Base-by-base conservation (phyloP, 1,140 invertebrate species). In the Dysdera silvatica region DNA sequence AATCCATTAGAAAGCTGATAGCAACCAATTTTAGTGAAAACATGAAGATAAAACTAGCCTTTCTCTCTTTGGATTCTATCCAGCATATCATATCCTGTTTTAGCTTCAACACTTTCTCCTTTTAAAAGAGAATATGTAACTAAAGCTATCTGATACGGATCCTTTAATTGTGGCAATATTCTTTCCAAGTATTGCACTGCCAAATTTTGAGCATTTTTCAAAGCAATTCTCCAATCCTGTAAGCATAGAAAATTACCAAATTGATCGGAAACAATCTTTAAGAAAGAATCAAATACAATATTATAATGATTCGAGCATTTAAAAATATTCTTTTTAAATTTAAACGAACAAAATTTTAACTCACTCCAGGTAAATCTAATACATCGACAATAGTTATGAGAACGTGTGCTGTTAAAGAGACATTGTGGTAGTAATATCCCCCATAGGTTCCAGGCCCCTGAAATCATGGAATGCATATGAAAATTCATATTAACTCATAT, bases 101-200 rank as follows among this genome's bases (percentile, higher is more conserved):
- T 77, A 45, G 74, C 75, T 16, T 78, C 71, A 4, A 68, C 61
- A 65, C 75, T 79, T 23, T 76, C 75, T 18, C 72, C 68, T 10
- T 78, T 43, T 2, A 74, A 73, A 16, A 83, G 69, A 12, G 80
- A 79, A 68, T 81, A 82, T 0, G 79, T 70, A 6, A 76, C 73
- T 47, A 82, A 75, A 6, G 81, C 76, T 29, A 82, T 63, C 52
- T 79, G 77, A 65, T 80, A 82, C 1, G 80, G 74, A 70, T 80
- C 78, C 4, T 33, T 59, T 16, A 80, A 47, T n/a, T 68, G 49
- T 16, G 68, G 49, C 20, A 81, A 57, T 26, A 74, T 66, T 18
- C 69, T 68, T 66, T 81, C 81, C 43, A 82, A 67, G 40, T 69
- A 79, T 65, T 67, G 65, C 10, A 72, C 66, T 16, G 76, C 77